Evolutionary conservation across 2,113 vertebrate species (phyloP).

Genomic region (Nothocercus julius): DNA sequence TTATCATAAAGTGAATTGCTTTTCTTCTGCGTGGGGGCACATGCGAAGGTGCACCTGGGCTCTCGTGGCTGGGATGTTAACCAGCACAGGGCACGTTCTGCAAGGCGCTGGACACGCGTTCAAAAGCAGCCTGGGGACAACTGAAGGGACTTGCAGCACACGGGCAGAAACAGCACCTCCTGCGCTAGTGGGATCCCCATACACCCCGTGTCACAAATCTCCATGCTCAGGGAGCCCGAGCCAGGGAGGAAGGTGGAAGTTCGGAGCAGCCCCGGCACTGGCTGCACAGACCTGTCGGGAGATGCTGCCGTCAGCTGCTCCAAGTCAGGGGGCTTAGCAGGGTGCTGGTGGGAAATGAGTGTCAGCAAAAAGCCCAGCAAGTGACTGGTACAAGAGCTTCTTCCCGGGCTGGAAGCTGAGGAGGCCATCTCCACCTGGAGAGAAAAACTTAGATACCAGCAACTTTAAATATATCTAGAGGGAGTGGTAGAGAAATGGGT

Average conservation of each 20-base stretch:
- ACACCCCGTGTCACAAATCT: background rate
- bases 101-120: background rate
- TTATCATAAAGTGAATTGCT: too few relatives aligned
- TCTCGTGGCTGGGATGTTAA: background rate
- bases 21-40: too few relatives aligned
- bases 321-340: background rate
- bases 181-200: rapidly evolving
- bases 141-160: background rate
- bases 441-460: background rate
- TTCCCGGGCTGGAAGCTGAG: background rate
- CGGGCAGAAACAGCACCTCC: background rate
- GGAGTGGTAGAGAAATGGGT: rapidly evolving
- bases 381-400: background rate
- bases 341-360: background rate
- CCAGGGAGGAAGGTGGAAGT: background rate
- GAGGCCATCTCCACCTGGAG: background rate
- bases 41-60: too few relatives aligned
- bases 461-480: background rate
- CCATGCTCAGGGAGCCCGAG: background rate
- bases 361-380: background rate
- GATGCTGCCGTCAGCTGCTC: background rate
- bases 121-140: background rate
- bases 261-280: too few relatives aligned
- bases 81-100: background rate
- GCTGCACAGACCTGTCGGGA: background rate